phyloP scores from a whole-genome alignment of 2,888 invertebrate genomes.

The Agriotes lineatus region DNA sequence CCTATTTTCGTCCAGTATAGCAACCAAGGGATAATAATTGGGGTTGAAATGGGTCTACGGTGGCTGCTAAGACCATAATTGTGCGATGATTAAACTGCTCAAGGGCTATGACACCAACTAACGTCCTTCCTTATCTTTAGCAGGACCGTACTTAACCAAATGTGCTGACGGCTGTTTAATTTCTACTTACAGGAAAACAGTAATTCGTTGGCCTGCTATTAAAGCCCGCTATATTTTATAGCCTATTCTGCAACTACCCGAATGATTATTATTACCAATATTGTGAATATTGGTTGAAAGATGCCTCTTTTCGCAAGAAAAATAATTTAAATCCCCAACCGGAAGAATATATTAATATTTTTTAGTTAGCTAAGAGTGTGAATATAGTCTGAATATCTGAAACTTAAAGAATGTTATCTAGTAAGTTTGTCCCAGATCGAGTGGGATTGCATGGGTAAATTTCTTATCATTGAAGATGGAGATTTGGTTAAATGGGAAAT shows the following conservation, averaged over 20 bases:
- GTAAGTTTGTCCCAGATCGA: too few relatives aligned
- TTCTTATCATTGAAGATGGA: too few relatives aligned
- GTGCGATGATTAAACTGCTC: slow-evolving; percentile 60
- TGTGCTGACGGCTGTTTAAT: slow-evolving; percentile 9
- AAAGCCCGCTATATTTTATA: neutral
- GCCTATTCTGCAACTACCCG: neutral
- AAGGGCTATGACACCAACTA: slow-evolving; percentile 47
- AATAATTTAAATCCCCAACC: too few relatives aligned
- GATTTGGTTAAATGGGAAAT: too few relatives aligned
- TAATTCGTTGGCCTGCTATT: neutral
- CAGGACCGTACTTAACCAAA: slow-evolving; percentile 24
- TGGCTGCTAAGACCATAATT: slow-evolving; percentile 55
- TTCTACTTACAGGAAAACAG: neutral
- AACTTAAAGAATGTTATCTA: too few relatives aligned
- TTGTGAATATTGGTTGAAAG: too few relatives aligned
- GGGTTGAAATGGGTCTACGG: slow-evolving; percentile 50
- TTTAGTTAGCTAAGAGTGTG: too few relatives aligned
- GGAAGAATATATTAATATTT: too few relatives aligned
- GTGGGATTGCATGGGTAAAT: too few relatives aligned
- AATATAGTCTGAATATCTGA: too few relatives aligned
- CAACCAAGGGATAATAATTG: slow-evolving; percentile 50
- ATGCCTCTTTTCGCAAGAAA: too few relatives aligned
- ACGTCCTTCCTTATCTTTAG: slow-evolving; percentile 45
- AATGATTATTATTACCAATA: too few relatives aligned
- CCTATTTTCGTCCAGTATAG: slow-evolving; percentile 34